Percentiles rank a stretch among this genome's conserved stretches.
Conservation (phyloP, 2,113 vertebrate genomes). For the Carettochelys insculpta region DNA sequence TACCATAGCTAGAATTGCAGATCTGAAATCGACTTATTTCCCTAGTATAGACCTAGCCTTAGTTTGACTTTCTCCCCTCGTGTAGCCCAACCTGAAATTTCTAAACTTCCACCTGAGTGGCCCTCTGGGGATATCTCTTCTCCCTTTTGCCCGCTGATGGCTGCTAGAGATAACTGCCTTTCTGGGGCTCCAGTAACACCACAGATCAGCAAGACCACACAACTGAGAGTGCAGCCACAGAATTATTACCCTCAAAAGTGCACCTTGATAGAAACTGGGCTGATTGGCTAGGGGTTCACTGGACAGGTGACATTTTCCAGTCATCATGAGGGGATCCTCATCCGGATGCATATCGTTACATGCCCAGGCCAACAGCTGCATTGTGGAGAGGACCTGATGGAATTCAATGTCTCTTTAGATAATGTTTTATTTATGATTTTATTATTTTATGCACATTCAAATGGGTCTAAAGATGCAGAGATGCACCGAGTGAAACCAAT, state of each 20-base stretch:
- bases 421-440: background rate
- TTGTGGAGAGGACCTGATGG: background rate
- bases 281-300: background rate
- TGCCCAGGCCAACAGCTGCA: background rate
- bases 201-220: background rate
- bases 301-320: background rate
- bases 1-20: too few species aligned
- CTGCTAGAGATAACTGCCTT: background rate
- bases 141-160: rapidly evolving
- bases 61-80: too few species aligned
- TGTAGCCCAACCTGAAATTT: too few species aligned
- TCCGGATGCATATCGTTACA: background rate
- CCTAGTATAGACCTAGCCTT: too few species aligned
- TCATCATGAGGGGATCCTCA: rapidly evolving
- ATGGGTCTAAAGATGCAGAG: background rate
- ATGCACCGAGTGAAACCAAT: background rate
- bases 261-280: background rate
- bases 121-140: background rate
- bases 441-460: background rate
- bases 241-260: background rate
- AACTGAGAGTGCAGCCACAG: background rate
- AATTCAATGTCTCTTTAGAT: background rate
- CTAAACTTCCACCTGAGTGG: background rate
- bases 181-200: background rate
- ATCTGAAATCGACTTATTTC: too few species aligned